These are phyloP conservation scores for Centrocercus urophasianus DNA, from an alignment of 2,113 vertebrate species.

Conservation along the genomic window DNA sequence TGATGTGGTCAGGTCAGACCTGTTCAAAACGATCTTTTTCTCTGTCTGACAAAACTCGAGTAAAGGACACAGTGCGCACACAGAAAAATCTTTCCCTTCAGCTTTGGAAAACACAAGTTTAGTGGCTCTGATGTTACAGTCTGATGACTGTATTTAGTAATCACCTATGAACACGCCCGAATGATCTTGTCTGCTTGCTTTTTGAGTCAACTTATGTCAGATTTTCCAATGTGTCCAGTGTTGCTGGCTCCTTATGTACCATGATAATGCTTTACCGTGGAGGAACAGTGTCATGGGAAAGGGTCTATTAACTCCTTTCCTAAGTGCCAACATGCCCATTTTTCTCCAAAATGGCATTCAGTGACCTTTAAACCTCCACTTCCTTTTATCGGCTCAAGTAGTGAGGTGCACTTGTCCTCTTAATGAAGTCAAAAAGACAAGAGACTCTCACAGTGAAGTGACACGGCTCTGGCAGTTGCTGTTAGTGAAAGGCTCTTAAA, in stretches of 20 bases:
- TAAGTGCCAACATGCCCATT: neutral
- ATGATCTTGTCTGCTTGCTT: neutral
- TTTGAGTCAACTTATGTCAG: neutral
- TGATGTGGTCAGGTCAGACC: neutral
- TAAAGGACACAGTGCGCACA: neutral
- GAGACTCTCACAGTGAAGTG: neutral
- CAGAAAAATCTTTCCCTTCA: neutral
- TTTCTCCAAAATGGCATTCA: neutral
- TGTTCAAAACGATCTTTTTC: neutral
- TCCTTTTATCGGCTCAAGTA: neutral
- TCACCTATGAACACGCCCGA: neutral
- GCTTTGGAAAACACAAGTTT: neutral
- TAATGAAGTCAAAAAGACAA: slow-evolving; percentile 22
- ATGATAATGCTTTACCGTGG: neutral
- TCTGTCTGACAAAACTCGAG: neutral
- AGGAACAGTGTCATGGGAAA: neutral
- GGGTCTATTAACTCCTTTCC: neutral
- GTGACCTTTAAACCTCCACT: neutral
- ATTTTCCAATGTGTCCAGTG: neutral
- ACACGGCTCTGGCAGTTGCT: neutral
- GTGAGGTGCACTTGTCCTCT: neutral
- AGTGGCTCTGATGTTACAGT: neutral
- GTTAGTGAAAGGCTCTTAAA: neutral
- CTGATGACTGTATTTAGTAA: neutral
- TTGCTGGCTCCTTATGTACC: neutral